A percentile compares a stretch with the other conserved stretches of the same genome.
Conservation (phyloP, 64 coral and sea anemone genomes). For the Pachyseris speciosa region DNA sequence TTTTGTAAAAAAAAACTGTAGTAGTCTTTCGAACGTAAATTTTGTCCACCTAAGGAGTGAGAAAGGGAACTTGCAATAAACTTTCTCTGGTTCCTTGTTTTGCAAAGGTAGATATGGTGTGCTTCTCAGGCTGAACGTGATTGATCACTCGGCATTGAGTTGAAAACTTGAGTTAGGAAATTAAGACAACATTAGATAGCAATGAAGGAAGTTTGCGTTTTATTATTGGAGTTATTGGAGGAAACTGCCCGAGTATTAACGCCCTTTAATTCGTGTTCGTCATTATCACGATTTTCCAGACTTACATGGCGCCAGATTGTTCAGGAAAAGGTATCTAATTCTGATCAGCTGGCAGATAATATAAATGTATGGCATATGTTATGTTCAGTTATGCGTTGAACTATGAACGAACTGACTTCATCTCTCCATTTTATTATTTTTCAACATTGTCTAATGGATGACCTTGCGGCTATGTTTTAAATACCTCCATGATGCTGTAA, state of each 20-base stretch:
- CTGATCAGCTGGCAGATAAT: constrained; percentile 23
- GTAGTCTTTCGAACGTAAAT: no score
- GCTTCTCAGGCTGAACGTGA: no score
- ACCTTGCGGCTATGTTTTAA: background rate
- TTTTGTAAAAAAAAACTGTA: no score
- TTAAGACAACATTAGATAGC: background rate
- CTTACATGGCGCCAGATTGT: constrained; percentile 14
- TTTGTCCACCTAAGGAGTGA: no score
- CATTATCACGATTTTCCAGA: background rate
- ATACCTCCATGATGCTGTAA: background rate
- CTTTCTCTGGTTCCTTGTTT: no score
- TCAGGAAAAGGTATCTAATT: background rate
- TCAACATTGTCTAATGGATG: background rate
- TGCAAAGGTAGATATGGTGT: no score
- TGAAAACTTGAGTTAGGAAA: no score
- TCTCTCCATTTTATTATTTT: background rate
- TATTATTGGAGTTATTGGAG: no score
- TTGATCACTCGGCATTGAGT: no score
- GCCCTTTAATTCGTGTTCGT: background rate
- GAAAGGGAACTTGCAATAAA: no score
- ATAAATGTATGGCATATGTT: background rate
- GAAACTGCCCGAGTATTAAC: no score
- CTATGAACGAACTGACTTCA: background rate
- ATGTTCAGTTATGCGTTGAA: background rate
- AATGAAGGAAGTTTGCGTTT: no score